Conservation (phyloP, 2,113 vertebrate species). For the Sceloporus undulatus region DNA sequence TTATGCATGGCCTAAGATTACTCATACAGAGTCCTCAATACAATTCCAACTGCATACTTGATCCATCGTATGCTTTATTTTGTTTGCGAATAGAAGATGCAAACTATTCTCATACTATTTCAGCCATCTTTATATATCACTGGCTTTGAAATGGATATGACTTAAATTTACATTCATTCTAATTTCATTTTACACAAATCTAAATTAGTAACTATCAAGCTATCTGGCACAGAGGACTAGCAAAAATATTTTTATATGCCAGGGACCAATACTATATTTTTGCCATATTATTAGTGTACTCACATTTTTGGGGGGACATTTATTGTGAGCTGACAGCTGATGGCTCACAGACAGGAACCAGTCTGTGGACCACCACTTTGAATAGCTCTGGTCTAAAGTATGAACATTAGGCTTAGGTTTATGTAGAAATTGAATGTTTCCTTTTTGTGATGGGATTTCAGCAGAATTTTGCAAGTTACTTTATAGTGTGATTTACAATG, state of each 20-base stretch:
- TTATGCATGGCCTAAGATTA: background rate
- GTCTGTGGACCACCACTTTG: no score
- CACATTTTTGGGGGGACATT: no score
- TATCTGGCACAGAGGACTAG: no score
- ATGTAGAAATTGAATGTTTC: background rate
- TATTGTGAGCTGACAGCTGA: no score
- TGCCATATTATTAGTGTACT: background rate
- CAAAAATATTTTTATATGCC: background rate
- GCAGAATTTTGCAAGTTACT: background rate
- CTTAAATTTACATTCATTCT: background rate
- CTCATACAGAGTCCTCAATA: background rate
- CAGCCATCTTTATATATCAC: background rate
- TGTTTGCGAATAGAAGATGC: no score
- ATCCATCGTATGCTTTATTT: background rate
- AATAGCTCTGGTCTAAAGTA: no score
- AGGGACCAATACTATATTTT: background rate
- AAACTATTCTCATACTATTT: no score
- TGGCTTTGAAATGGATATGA: background rate
- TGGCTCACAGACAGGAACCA: no score
- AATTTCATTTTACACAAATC: no score
- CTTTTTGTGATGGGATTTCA: accelerated
- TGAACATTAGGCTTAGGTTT: background rate
- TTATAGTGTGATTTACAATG: background rate
- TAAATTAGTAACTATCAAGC: no score
- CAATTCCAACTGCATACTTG: background rate